phyloP scores from a whole-genome alignment of 2,888 invertebrate species.

The Lomographa bimaculata region DNA sequence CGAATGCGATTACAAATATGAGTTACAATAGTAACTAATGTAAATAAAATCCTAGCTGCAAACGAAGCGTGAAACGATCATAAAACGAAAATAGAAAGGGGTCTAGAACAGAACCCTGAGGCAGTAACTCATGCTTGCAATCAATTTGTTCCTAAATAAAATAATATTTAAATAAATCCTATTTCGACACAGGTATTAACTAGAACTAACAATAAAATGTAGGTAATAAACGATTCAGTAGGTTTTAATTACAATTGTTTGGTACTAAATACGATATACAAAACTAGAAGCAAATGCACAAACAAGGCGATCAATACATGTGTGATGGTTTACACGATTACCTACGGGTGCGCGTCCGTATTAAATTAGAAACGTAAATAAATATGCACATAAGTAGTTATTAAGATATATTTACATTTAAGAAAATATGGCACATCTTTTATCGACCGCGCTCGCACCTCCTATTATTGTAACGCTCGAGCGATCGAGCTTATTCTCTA shows the following conservation, averaged over 20 bases:
- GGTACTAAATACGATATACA: slow-evolving; percentile 53
- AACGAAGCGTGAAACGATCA: slow-evolving; percentile 19
- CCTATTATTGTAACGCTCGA: slow-evolving; percentile 42
- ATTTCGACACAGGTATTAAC: slow-evolving; percentile 33
- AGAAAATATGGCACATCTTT: slow-evolving; percentile 82
- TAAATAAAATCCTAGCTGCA: slow-evolving; percentile 22
- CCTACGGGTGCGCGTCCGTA: slow-evolving; percentile 52
- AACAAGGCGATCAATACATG: slow-evolving; percentile 68
- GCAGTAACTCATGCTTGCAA: slow-evolving; percentile 29
- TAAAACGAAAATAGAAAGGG: slow-evolving; percentile 17
- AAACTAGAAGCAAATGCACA: slow-evolving; percentile 80
- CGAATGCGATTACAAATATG: slow-evolving; percentile 31
- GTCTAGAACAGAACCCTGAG: slow-evolving; percentile 16
- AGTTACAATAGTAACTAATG: slow-evolving; percentile 25
- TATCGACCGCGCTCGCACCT: slow-evolving; percentile 70
- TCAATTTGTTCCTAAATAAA: slow-evolving; percentile 29
- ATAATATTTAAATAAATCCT: slow-evolving; percentile 40
- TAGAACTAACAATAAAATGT: slow-evolving; percentile 42
- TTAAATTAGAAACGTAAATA: slow-evolving; percentile 70
- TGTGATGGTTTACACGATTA: slow-evolving; percentile 65
- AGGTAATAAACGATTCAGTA: slow-evolving; percentile 44
- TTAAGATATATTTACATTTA: slow-evolving; percentile 81
- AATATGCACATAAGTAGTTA: slow-evolving; percentile 75
- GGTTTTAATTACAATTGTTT: slow-evolving; percentile 41
- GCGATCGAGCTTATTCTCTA: slow-evolving; percentile 57